Conservation (phyloP, 2,113 vertebrate species). For the Anser cygnoides region DNA sequence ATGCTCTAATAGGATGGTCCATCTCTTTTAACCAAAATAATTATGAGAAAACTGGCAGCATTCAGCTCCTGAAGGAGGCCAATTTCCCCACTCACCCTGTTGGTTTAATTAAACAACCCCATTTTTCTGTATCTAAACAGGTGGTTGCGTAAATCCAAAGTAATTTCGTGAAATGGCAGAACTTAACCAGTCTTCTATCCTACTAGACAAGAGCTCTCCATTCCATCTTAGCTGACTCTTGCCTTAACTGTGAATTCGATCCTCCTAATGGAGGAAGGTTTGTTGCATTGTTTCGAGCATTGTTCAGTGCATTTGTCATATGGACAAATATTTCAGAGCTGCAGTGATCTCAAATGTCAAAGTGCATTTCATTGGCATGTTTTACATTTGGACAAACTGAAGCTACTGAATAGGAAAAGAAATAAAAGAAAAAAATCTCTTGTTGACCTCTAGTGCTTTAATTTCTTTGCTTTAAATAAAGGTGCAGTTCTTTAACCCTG, state of each 20-base stretch:
- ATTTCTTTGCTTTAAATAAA: constrained; percentile 5
- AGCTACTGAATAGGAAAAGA: not conserved
- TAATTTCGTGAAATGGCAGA: not conserved
- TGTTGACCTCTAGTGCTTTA: not conserved
- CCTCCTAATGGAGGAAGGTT: not conserved
- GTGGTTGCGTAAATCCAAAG: not conserved
- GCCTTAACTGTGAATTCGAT: not conserved
- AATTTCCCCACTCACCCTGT: not conserved
- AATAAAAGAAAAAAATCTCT: not conserved
- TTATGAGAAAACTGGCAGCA: not conserved
- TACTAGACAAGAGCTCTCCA: not conserved
- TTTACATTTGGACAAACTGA: not conserved
- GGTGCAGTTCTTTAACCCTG: not conserved
- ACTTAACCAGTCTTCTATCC: not conserved
- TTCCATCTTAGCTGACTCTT: not conserved
- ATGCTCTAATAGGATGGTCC: not conserved
- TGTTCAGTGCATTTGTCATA: not conserved
- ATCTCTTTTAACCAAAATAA: not conserved
- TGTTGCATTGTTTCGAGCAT: not conserved
- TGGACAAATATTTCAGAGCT: not conserved
- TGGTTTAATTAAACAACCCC: not conserved
- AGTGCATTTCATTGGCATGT: not conserved
- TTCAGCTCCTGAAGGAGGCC: not conserved
- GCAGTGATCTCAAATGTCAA: not conserved
- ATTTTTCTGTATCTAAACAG: not conserved